These are phyloP conservation scores for Polyodon spathula DNA, from an alignment of 2,113 vertebrate species.

Conservation along the genomic window DNA sequence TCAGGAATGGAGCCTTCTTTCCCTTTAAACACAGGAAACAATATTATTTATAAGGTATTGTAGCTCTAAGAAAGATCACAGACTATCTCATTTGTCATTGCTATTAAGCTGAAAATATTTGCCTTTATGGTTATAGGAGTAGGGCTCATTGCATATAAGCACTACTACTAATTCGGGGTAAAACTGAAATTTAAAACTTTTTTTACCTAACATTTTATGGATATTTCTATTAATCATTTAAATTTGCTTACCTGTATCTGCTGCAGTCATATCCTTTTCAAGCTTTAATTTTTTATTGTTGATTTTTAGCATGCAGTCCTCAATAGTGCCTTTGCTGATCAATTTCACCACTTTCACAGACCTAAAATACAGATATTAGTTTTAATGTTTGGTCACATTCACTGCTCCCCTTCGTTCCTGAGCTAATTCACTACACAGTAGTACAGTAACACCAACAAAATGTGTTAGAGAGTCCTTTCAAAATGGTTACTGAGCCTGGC, in stretches of 20 bases:
- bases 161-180: too few relatives aligned
- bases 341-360: conserved; percentile 84
- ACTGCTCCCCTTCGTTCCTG: background rate
- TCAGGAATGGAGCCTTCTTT: conserved; percentile 73
- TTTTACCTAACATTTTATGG: background rate
- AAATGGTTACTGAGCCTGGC: too few relatives aligned
- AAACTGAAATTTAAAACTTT: background rate
- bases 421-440: background rate
- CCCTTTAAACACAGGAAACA: conserved; percentile 46
- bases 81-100: too few relatives aligned
- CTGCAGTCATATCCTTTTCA: conserved; percentile 87
- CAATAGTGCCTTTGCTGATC: conserved; percentile 82
- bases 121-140: too few relatives aligned
- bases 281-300: conserved; percentile 86
- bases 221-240: too few relatives aligned
- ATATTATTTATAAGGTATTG: background rate
- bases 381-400: background rate
- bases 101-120: too few relatives aligned
- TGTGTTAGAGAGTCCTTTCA: too few relatives aligned
- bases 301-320: conserved; percentile 83
- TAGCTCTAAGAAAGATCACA: too few relatives aligned
- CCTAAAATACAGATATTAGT: conserved; percentile 46
- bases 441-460: too few relatives aligned
- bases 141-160: too few relatives aligned
- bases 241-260: conserved; percentile 65